Evolutionary conservation across 2,888 invertebrate species (phyloP).

Genomic region (Lissonota sp.): DNA sequence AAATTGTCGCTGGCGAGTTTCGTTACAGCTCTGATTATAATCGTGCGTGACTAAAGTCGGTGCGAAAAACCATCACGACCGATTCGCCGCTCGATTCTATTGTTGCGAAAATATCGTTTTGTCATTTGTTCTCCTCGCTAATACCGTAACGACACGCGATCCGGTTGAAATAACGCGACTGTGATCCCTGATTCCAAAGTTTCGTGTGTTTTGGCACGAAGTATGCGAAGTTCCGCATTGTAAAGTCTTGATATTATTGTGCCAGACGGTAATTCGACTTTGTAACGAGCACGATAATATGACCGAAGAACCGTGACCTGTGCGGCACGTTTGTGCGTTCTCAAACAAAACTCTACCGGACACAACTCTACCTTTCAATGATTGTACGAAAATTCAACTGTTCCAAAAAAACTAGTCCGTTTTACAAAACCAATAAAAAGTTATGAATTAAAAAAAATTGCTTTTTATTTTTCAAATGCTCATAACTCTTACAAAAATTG

Average conservation of each 20-base stretch:
- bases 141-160: constrained; percentile 37
- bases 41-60: constrained; percentile 11
- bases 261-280: constrained; percentile 18
- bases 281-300: constrained; percentile 12
- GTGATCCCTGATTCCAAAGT: neutral
- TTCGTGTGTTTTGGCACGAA: neutral
- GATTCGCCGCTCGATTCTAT: constrained; percentile 19
- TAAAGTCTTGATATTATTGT: constrained; percentile 19
- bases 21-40: constrained; percentile 7
- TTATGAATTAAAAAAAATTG: too few species aligned
- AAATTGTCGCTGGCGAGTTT: constrained; percentile 6
- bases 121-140: constrained; percentile 29
- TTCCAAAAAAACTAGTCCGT: too few species aligned
- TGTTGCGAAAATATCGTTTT: constrained; percentile 39
- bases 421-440: too few species aligned
- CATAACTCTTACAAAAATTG: too few species aligned
- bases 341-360: neutral
- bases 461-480: too few species aligned
- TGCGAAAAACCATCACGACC: neutral
- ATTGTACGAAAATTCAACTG: too few species aligned
- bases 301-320: constrained; percentile 50
- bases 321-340: constrained; percentile 21
- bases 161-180: constrained; percentile 34
- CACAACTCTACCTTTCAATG: too few species aligned
- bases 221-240: constrained; percentile 17